phyloP scores from a whole-genome alignment of 2,113 vertebrate species.

The Sphyrna mokarran region DNA sequence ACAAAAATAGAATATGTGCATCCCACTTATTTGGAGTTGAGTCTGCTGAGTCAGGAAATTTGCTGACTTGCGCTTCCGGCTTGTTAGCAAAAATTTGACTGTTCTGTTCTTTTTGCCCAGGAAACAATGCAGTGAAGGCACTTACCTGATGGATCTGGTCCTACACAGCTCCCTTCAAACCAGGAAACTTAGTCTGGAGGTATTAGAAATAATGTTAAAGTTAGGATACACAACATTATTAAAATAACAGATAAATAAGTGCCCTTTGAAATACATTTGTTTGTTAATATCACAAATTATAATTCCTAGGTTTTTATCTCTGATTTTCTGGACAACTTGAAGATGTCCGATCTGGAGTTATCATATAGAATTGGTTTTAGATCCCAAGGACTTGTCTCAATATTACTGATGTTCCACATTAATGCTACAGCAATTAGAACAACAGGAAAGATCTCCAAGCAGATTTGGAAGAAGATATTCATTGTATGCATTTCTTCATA shows the following conservation, averaged over 20 bases:
- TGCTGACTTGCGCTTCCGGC: too few species aligned
- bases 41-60: too few species aligned
- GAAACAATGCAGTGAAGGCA: not conserved
- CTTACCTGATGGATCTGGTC: not conserved
- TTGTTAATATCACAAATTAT: not conserved
- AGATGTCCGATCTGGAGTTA: not conserved
- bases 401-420: not conserved
- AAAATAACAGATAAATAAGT: not conserved
- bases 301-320: not conserved
- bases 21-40: too few species aligned
- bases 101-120: not conserved
- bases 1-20: too few species aligned
- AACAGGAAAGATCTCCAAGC: not conserved
- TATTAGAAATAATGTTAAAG: not conserved
- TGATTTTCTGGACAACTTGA: not conserved
- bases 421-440: not conserved
- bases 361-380: not conserved
- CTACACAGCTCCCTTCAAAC: not conserved
- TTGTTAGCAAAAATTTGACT: too few species aligned
- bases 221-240: not conserved
- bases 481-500: not conserved
- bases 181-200: not conserved
- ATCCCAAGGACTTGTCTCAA: not conserved
- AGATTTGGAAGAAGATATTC: conserved; percentile 9
- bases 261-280: not conserved